These are phyloP conservation scores for Bombyx mori DNA, from an alignment of 1,140 invertebrate species.

Conservation along the genomic window DNA sequence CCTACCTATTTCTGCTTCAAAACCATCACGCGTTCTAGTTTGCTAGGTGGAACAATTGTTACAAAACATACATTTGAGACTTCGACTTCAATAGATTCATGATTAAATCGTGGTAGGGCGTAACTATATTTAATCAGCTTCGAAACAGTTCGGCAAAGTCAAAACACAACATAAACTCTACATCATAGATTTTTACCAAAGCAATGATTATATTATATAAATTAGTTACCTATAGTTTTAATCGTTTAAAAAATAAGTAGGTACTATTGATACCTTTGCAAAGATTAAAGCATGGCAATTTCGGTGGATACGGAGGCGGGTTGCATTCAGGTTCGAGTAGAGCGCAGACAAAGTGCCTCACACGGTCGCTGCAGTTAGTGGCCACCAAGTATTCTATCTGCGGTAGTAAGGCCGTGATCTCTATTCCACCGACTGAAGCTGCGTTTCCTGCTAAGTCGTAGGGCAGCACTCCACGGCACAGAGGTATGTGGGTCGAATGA, in stretches of 20 bases:
- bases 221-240: not conserved
- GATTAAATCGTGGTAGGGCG: too few relatives aligned
- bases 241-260: not conserved
- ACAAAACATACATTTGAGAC: too few relatives aligned
- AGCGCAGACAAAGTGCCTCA: constrained; percentile 75
- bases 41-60: too few relatives aligned
- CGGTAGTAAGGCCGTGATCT: constrained; percentile 60
- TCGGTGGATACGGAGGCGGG: constrained; percentile 68
- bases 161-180: too few relatives aligned
- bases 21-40: too few relatives aligned
- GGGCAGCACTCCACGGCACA: constrained; percentile 75
- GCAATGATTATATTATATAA: too few relatives aligned
- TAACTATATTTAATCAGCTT: too few relatives aligned
- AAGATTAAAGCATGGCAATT: constrained; percentile 76
- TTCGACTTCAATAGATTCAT: too few relatives aligned
- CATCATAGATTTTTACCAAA: too few relatives aligned
- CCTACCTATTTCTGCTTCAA: too few relatives aligned
- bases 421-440: constrained; percentile 36
- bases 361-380: constrained; percentile 75
- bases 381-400: constrained; percentile 72
- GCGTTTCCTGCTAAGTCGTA: constrained; percentile 73
- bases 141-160: too few relatives aligned
- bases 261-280: constrained; percentile 72
- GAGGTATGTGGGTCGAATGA: constrained; percentile 50
- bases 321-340: constrained; percentile 78